Evolutionary conservation across 2,888 invertebrate species (phyloP).

Genomic region (Dasypogon diadema): DNA sequence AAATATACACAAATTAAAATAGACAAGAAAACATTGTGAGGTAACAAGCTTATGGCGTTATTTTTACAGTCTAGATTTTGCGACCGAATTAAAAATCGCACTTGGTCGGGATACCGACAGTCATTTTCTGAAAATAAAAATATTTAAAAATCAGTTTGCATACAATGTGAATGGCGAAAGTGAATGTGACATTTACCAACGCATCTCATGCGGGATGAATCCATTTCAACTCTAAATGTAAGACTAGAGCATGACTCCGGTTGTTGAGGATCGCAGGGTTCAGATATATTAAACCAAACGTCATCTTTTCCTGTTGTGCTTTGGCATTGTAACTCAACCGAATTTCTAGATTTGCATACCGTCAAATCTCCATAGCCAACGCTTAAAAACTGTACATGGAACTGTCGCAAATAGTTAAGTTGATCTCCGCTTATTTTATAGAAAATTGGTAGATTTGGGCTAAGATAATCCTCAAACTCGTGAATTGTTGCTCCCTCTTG

Average conservation of each 20-base stretch:
- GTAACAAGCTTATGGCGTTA: neutral
- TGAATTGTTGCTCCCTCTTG: neutral
- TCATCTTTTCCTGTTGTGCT: conserved; percentile 70
- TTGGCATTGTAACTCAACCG: conserved; percentile 68
- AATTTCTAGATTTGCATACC: conserved; percentile 71
- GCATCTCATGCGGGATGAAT: conserved; percentile 71
- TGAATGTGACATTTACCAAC: conserved; percentile 72
- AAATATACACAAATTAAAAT: neutral
- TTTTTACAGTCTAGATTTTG: conserved; percentile 69
- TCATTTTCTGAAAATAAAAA: conserved; percentile 71
- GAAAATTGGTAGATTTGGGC: conserved; percentile 70
- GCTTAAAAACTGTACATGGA: conserved; percentile 70
- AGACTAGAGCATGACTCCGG: conserved; percentile 70
- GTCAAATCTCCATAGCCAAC: conserved; percentile 71
- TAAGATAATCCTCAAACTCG: conserved; percentile 73
- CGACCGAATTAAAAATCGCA: conserved; percentile 71
- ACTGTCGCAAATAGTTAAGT: conserved; percentile 63
- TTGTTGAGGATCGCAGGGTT: conserved; percentile 67
- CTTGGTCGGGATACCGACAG: conserved; percentile 76
- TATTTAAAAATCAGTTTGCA: too few relatives aligned
- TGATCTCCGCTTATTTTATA: conserved; percentile 71
- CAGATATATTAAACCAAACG: conserved; percentile 70
- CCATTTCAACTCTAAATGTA: conserved; percentile 70
- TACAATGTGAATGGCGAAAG: too few relatives aligned
- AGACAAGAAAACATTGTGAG: conserved; percentile 21